Conservation (phyloP, 2,888 invertebrate species). For the Andrena haemorrhoa region DNA sequence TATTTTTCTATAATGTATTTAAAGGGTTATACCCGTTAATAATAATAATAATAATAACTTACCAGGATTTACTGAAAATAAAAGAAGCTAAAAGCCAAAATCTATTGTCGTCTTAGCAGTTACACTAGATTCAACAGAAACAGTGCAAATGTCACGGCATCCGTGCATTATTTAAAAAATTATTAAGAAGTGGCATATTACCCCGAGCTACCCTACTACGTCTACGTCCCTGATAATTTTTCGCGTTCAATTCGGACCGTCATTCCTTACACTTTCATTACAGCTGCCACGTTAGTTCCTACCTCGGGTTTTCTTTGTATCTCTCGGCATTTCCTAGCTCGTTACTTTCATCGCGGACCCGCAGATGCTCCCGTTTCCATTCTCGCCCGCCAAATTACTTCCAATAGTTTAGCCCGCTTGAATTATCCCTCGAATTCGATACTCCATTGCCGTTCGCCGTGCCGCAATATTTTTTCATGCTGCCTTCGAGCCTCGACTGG, state of each 20-base stretch:
- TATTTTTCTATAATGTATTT: too few species aligned
- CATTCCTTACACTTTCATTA: not conserved
- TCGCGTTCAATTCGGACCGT: not conserved
- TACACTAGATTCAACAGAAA: too few species aligned
- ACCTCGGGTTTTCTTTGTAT: not conserved
- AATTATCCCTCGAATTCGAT: constrained; percentile 4
- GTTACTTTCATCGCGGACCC: not conserved
- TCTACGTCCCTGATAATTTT: not conserved
- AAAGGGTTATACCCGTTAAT: too few species aligned
- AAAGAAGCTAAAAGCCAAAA: too few species aligned
- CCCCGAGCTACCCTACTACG: too few species aligned
- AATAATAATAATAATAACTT: too few species aligned
- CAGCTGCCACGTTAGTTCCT: not conserved
- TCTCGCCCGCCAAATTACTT: not conserved
- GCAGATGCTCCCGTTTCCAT: not conserved
- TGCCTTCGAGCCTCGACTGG: not conserved
- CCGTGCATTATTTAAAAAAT: too few species aligned
- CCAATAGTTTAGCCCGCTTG: not conserved
- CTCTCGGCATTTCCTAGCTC: not conserved
- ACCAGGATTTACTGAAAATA: too few species aligned
- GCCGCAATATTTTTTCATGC: constrained; percentile 2
- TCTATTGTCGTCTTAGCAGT: too few species aligned
- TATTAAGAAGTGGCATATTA: too few species aligned
- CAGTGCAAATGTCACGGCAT: too few species aligned
- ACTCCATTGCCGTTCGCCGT: not conserved